phyloP scores from a whole-genome alignment of 2,113 vertebrate species.

The Petromus typicus region DNA sequence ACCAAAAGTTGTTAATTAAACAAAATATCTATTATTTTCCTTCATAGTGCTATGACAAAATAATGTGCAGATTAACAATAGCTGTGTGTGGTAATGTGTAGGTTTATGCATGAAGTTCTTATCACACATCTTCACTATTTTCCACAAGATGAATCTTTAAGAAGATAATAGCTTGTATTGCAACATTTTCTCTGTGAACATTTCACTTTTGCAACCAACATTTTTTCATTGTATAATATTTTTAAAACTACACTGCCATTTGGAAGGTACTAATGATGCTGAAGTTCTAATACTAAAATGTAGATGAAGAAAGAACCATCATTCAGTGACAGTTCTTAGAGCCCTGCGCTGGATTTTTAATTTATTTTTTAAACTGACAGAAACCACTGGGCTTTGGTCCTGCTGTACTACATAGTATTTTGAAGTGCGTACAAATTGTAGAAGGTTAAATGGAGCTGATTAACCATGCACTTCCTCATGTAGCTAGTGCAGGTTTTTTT shows the following conservation, averaged over 20 bases:
- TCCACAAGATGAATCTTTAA: constrained; percentile 44
- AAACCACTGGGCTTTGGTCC: background rate
- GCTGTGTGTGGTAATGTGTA: background rate
- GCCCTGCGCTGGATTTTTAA: background rate
- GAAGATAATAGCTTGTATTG: constrained; percentile 15
- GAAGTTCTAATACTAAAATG: constrained; percentile 43
- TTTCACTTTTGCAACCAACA: background rate
- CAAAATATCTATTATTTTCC: constrained; percentile 42
- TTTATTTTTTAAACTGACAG: background rate
- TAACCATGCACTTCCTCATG: background rate
- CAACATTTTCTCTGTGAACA: constrained; percentile 3
- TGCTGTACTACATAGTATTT: background rate
- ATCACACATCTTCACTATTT: constrained; percentile 7
- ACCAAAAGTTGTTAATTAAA: constrained; percentile 61
- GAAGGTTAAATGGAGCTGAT: background rate
- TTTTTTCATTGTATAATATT: constrained; percentile 36
- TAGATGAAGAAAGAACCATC: constrained; percentile 16
- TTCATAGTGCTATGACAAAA: constrained; percentile 55
- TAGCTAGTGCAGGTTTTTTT: background rate
- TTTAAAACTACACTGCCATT: constrained; percentile 40
- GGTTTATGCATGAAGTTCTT: constrained; percentile 57
- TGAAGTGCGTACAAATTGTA: background rate
- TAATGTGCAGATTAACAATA: constrained; percentile 42
- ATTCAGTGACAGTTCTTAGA: background rate
- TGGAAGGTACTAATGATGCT: background rate